A percentile compares a stretch with the other conserved stretches of the same genome.
These are phyloP conservation scores for Taenioides sp. DNA, from an alignment of 2,797 vertebrate species.

Conservation along the genomic window DNA sequence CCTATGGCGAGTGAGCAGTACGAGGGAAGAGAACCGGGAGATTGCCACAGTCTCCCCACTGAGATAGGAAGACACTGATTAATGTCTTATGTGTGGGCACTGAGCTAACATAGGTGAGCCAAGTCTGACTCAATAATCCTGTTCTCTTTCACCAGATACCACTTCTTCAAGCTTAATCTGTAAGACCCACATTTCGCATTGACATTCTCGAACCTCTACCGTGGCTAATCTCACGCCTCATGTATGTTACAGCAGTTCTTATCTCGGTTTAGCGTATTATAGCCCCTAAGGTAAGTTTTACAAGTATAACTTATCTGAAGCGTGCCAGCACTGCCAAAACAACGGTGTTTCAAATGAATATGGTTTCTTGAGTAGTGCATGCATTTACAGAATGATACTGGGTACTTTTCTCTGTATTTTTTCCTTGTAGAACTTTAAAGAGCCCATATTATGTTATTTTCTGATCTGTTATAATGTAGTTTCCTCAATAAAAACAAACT, in stretches of 20 bases:
- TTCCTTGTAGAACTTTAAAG: not conserved
- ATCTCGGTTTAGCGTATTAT: not conserved
- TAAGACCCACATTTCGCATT: not conserved
- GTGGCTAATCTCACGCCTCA: not conserved
- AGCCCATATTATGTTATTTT: no score
- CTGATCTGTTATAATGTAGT: no score
- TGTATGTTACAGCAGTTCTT: conserved; percentile 6
- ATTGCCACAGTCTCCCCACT: conserved; percentile 12
- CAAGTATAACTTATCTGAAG: conserved; percentile 42
- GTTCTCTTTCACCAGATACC: conserved; percentile 37
- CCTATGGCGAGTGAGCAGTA: conserved; percentile 3
- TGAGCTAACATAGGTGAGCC: conserved; percentile 54
- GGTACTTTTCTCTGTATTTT: conserved; percentile 32
- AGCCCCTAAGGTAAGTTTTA: conserved; percentile 16
- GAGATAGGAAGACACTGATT: conserved; percentile 12
- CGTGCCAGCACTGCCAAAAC: conserved; percentile 47
- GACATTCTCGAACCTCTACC: conserved; percentile 6
- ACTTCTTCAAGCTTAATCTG: conserved; percentile 46
- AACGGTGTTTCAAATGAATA: conserved; percentile 55
- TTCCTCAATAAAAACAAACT: no score
- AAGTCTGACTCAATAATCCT: conserved; percentile 51
- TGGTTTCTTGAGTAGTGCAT: conserved; percentile 27
- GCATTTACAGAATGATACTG: conserved; percentile 13
- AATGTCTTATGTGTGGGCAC: conserved; percentile 36
- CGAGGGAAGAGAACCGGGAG: not conserved